Evolutionary conservation across 2,113 vertebrate species (phyloP).

Genomic region (Pomatorhinus ruficollis): DNA sequence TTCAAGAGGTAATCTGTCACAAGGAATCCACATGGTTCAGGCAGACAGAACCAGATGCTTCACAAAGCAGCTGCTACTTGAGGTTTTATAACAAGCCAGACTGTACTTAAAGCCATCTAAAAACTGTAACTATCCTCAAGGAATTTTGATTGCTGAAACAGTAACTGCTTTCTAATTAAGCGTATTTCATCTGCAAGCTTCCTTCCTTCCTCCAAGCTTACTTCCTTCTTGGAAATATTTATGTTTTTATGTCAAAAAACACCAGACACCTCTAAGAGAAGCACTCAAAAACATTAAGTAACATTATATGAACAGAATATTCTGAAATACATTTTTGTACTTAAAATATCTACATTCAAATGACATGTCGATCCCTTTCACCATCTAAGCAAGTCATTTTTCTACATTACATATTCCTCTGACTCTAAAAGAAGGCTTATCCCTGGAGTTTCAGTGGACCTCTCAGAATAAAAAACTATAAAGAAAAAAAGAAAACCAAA

Average conservation of each 20-base stretch:
- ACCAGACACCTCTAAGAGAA: neutral
- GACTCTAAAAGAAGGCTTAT: neutral
- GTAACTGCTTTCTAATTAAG: neutral
- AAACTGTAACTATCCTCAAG: neutral
- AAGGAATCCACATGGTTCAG: neutral
- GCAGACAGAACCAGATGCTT: neutral
- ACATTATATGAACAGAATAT: neutral
- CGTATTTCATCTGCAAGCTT: neutral
- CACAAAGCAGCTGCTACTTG: neutral
- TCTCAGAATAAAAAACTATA: neutral
- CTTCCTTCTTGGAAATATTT: neutral
- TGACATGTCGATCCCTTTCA: neutral
- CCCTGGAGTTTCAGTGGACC: neutral
- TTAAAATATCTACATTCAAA: neutral
- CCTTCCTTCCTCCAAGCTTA: neutral
- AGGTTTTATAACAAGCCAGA: neutral
- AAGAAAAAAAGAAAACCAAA: neutral
- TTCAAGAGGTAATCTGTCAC: neutral
- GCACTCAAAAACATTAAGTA: neutral
- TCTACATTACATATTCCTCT: neutral
- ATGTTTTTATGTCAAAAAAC: neutral
- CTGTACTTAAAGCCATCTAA: neutral
- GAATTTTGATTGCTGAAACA: neutral
- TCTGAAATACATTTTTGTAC: neutral
- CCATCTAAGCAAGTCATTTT: neutral